Percentiles rank a stretch among this genome's conserved stretches.
Conservation (phyloP, 1,140 invertebrate species). For the Acromyrmex heyeri region DNA sequence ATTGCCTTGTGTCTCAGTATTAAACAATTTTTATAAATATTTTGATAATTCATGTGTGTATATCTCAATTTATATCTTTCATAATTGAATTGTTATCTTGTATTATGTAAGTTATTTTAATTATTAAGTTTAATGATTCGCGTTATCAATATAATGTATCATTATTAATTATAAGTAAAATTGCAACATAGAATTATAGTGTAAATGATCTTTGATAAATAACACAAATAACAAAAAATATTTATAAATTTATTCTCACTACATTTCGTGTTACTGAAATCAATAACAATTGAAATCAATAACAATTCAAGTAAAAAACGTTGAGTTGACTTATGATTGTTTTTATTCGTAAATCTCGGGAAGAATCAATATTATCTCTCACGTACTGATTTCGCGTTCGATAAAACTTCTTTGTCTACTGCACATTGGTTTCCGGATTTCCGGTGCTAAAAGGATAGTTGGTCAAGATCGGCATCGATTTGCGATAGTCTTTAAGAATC, state of each 20-base stretch:
- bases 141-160: background rate
- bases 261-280: background rate
- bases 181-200: background rate
- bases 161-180: background rate
- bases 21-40: background rate
- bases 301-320: constrained; percentile 1
- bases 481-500: constrained; percentile 38
- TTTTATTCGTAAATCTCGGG: background rate
- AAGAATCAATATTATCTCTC: background rate
- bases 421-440: constrained; percentile 34
- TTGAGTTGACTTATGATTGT: constrained; percentile 2
- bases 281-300: too few species aligned
- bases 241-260: background rate
- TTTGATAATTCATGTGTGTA: background rate
- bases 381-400: constrained; percentile 34
- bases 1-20: background rate
- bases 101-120: background rate
- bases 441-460: background rate
- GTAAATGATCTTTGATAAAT: background rate
- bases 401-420: constrained; percentile 15
- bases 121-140: background rate
- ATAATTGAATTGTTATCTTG: background rate
- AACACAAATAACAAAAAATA: background rate
- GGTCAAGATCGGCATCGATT: constrained; percentile 30
- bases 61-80: background rate